Evolutionary conservation across 2,888 invertebrate genomes (phyloP).

Genomic region (Hirtodrosophila alboralis): DNA sequence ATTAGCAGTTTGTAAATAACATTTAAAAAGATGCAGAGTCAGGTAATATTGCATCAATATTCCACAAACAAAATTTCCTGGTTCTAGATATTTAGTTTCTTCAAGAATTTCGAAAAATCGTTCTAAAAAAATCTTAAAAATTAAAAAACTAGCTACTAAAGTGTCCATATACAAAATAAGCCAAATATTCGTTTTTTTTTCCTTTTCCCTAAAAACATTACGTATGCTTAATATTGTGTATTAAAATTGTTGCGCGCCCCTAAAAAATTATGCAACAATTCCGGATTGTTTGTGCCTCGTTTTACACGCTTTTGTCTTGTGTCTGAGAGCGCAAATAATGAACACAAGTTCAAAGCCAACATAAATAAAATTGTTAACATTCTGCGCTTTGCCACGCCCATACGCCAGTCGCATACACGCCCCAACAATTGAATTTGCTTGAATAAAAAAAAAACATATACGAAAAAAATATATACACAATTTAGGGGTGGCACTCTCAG

Average conservation of each 20-base stretch:
- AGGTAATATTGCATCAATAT: too few relatives aligned
- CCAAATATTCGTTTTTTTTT: too few relatives aligned
- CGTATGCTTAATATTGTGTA: conserved; percentile 12
- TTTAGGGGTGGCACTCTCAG: neutral
- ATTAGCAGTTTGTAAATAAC: too few relatives aligned
- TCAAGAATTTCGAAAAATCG: too few relatives aligned
- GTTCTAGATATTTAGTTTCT: too few relatives aligned
- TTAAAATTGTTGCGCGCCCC: conserved; percentile 7
- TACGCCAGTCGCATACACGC: conserved; percentile 45
- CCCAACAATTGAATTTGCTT: conserved; percentile 71
- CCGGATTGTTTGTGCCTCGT: conserved; percentile 24
- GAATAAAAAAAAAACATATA: conserved; percentile 24
- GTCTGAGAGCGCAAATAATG: conserved; percentile 64
- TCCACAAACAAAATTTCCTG: too few relatives aligned
- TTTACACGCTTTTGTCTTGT: conserved; percentile 26
- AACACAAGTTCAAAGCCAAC: conserved; percentile 76
- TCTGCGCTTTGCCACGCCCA: conserved; percentile 53
- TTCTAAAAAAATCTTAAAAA: too few relatives aligned
- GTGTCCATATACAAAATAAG: too few relatives aligned
- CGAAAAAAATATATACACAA: neutral
- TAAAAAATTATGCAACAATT: conserved; percentile 41
- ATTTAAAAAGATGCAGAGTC: too few relatives aligned
- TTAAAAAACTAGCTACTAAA: too few relatives aligned
- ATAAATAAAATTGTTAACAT: conserved; percentile 80
- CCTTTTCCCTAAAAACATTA: too few relatives aligned